Evolutionary conservation across 2,888 invertebrate genomes (phyloP).

Genomic region (Metalampra italica): DNA sequence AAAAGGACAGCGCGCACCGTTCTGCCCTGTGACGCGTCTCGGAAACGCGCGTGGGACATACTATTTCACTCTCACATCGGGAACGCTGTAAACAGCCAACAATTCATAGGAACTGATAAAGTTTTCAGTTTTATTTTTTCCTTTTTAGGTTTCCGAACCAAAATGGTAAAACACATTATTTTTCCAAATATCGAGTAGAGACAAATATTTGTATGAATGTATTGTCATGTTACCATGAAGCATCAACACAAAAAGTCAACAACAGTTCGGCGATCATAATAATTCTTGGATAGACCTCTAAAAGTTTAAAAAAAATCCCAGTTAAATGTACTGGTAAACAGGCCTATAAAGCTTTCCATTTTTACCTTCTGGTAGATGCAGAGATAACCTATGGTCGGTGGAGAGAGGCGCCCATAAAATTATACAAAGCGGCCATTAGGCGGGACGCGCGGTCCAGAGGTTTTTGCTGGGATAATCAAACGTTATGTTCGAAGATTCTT

Average conservation of each 20-base stretch:
- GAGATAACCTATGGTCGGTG: constrained; percentile 10
- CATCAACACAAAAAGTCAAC: too few relatives aligned
- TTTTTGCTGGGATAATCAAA: constrained; percentile 19
- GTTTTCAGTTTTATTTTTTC: too few relatives aligned
- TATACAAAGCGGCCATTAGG: constrained; percentile 23
- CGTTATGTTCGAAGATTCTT: constrained; percentile 8
- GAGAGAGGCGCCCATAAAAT: constrained; percentile 18
- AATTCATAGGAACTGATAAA: too few relatives aligned
- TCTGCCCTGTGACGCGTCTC: constrained; percentile 22
- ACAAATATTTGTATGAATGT: too few relatives aligned
- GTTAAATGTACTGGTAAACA: too few relatives aligned
- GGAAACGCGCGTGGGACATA: constrained; percentile 8
- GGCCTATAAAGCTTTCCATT: constrained; percentile 2
- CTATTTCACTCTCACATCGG: constrained; percentile 1
- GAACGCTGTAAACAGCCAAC: neutral
- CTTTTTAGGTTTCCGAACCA: too few relatives aligned
- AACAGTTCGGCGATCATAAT: too few relatives aligned
- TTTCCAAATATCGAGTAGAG: too few relatives aligned
- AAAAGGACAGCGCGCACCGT: constrained; percentile 35
- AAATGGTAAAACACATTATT: too few relatives aligned
- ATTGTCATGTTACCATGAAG: too few relatives aligned
- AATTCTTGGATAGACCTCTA: too few relatives aligned
- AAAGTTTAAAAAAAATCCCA: too few relatives aligned
- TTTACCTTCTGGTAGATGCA: constrained; percentile 8
- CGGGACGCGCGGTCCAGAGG: constrained; percentile 13